Percentiles rank a stretch among this genome's conserved stretches.
Evolutionary conservation across 2,797 vertebrate genomes (phyloP).

Genomic region (Bradypodion pumilum): DNA sequence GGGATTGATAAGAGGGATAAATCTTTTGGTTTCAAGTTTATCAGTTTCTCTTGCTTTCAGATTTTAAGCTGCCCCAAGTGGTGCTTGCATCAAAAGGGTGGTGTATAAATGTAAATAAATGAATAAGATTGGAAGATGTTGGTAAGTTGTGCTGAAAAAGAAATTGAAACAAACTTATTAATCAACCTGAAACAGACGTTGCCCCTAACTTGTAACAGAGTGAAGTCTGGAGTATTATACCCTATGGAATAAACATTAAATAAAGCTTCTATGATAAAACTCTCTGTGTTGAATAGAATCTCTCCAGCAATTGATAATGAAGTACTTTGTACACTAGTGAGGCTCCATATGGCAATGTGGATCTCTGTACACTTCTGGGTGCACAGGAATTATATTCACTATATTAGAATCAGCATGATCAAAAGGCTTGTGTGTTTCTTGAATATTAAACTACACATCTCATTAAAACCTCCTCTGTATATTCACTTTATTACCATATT

Average conservation of each 20-base stretch:
- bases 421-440: neutral
- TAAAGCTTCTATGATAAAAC: neutral
- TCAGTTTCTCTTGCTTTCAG: too few relatives aligned
- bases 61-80: too few relatives aligned
- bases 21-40: too few relatives aligned
- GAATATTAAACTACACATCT: slow-evolving; percentile 25
- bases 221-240: neutral
- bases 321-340: neutral
- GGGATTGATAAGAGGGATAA: too few relatives aligned
- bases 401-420: slow-evolving; percentile 8
- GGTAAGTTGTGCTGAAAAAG: neutral
- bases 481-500: slow-evolving; percentile 29
- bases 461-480: slow-evolving; percentile 1
- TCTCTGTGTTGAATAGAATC: neutral
- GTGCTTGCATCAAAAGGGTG: too few relatives aligned
- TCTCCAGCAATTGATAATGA: neutral
- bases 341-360: neutral
- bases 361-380: neutral
- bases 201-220: neutral
- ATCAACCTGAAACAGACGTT: neutral
- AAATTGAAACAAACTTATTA: neutral
- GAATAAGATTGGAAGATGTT: too few relatives aligned
- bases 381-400: neutral
- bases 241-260: neutral
- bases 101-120: too few relatives aligned